phyloP scores from a whole-genome alignment of 2,888 invertebrate genomes.

The Cheilosia vernalis region DNA sequence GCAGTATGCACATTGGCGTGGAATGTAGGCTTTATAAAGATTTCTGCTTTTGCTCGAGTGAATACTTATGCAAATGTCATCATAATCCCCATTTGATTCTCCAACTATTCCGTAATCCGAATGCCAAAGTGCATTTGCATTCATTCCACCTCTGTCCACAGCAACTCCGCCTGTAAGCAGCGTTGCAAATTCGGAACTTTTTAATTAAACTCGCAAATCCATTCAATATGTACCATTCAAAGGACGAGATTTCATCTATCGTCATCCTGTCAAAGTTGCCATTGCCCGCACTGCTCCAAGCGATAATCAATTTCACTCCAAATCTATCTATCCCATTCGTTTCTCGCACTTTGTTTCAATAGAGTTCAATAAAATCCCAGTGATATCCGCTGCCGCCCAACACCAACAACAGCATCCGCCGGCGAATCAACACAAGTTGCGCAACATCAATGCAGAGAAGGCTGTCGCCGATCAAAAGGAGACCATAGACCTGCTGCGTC shows the following conservation, averaged over 20 bases:
- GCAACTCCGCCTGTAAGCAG: neutral
- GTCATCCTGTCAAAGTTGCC: neutral
- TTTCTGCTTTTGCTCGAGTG: neutral
- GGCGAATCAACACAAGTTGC: slow-evolving; percentile 74
- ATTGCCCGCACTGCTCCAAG: neutral
- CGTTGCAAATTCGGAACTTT: slow-evolving; percentile 4
- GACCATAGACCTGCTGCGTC: slow-evolving; percentile 85
- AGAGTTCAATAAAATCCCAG: slow-evolving; percentile 72
- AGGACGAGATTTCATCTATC: slow-evolving; percentile 37
- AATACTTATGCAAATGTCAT: neutral
- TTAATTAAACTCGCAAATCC: slow-evolving; percentile 47
- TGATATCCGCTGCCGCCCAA: slow-evolving; percentile 63
- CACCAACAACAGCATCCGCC: slow-evolving; percentile 64
- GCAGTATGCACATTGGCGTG: too few species aligned
- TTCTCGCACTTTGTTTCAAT: slow-evolving; percentile 24
- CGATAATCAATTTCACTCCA: slow-evolving; percentile 31
- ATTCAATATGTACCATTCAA: slow-evolving; percentile 22
- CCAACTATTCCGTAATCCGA: too few species aligned
- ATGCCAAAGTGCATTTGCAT: too few species aligned
- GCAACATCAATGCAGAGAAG: slow-evolving; percentile 75
- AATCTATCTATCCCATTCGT: slow-evolving; percentile 19
- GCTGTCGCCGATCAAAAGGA: slow-evolving; percentile 79
- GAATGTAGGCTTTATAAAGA: too few species aligned
- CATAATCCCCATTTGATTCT: neutral
- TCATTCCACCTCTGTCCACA: neutral